These are phyloP conservation scores for Thalpophila matura DNA, from an alignment of 2,888 invertebrate species.

Conservation along the genomic window DNA sequence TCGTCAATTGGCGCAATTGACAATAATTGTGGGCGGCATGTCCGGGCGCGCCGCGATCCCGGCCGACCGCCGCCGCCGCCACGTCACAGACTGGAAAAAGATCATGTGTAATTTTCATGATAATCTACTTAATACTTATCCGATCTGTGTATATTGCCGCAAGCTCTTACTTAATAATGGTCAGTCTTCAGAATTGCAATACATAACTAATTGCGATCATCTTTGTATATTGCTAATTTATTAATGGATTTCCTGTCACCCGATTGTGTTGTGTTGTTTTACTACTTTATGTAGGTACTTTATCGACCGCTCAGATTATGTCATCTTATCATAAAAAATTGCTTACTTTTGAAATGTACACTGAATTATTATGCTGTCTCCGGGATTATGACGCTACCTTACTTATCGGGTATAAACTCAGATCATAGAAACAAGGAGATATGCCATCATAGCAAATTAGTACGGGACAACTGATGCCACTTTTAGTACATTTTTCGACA, in stretches of 20 bases:
- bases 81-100: slow-evolving; percentile 55
- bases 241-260: slow-evolving; percentile 3
- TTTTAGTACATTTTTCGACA: too few relatives aligned
- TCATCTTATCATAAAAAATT: slow-evolving; percentile 19
- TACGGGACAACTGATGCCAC: too few relatives aligned
- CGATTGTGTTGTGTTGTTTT: too few relatives aligned
- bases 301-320: slow-evolving; percentile 6
- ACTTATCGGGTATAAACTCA: too few relatives aligned
- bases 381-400: slow-evolving; percentile 22
- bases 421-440: too few relatives aligned
- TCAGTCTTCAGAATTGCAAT: too few relatives aligned
- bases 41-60: slow-evolving; percentile 82
- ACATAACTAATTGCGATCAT: too few relatives aligned
- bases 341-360: slow-evolving; percentile 1
- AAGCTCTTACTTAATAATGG: too few relatives aligned
- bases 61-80: slow-evolving; percentile 61
- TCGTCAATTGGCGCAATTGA: slow-evolving; percentile 90
- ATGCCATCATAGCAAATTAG: too few relatives aligned
- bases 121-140: slow-evolving; percentile 6
- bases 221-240: neutral
- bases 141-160: neutral
- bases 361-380: neutral
- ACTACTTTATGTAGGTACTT: too few relatives aligned
- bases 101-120: slow-evolving; percentile 43
- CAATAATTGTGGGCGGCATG: slow-evolving; percentile 89